A percentile compares a stretch with the other conserved stretches of the same genome.
Evolutionary conservation across 2,888 invertebrate genomes (phyloP).

Genomic region (Limnephilus auricula): DNA sequence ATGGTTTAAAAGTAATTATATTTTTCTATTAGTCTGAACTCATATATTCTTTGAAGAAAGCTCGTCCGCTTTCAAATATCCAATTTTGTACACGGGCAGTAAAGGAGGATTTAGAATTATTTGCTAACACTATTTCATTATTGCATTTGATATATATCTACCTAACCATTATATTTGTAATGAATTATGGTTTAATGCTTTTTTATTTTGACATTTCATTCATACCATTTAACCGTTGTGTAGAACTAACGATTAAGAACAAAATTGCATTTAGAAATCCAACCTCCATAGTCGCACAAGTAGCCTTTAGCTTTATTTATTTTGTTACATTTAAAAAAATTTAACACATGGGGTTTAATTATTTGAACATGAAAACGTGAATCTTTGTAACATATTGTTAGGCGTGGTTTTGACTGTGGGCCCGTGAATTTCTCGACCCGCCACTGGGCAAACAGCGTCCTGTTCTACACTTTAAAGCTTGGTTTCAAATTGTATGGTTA

Average conservation of each 20-base stretch:
- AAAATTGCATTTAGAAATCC: too few relatives aligned
- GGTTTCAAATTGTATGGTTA: not conserved
- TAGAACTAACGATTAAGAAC: too few relatives aligned
- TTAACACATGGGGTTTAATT: not conserved
- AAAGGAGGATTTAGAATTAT: too few relatives aligned
- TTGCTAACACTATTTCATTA: too few relatives aligned
- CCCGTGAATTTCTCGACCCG: not conserved
- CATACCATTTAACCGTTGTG: too few relatives aligned
- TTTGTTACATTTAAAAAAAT: not conserved
- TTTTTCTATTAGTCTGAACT: too few relatives aligned
- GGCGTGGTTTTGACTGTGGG: not conserved
- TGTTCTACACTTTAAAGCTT: not conserved
- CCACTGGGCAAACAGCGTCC: not conserved
- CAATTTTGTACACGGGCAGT: too few relatives aligned
- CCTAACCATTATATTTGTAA: not conserved
- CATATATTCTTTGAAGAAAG: too few relatives aligned
- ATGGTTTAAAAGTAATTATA: too few relatives aligned
- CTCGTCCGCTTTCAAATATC: too few relatives aligned
- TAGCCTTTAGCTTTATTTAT: not conserved
- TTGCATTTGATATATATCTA: too few relatives aligned
- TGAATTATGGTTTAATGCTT: not conserved
- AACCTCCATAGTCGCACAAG: not conserved
- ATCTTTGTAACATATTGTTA: not conserved
- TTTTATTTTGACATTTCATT: not conserved
- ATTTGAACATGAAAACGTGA: not conserved